Conservation (phyloP, 2,888 invertebrate species). For the Diarsia brunnea region DNA sequence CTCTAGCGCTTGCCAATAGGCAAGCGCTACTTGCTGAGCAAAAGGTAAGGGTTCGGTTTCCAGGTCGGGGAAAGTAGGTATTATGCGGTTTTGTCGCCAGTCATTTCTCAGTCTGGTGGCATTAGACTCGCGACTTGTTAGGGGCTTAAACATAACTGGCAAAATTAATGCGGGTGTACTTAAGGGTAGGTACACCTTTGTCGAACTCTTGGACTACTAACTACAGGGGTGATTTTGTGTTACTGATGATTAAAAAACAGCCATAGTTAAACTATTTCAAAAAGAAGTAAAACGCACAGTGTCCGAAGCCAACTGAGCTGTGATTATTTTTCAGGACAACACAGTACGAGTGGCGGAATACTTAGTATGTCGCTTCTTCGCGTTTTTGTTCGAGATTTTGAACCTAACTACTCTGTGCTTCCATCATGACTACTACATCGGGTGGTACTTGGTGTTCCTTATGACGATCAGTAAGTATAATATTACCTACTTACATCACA, state of each 20-base stretch:
- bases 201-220: too few species aligned
- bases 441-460: slow-evolving; percentile 76
- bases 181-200: too few species aligned
- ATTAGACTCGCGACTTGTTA: not conserved
- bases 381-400: slow-evolving; percentile 69
- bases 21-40: too few species aligned
- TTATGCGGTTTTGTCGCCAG: too few species aligned
- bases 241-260: not conserved
- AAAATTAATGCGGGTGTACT: too few species aligned
- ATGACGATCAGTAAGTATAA: slow-evolving; percentile 75
- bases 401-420: slow-evolving; percentile 64
- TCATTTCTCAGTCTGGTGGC: not conserved
- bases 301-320: not conserved
- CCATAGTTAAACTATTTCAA: not conserved
- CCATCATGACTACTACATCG: slow-evolving; percentile 70
- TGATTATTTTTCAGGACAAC: slow-evolving; percentile 64
- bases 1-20: too few species aligned
- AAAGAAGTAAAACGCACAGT: not conserved
- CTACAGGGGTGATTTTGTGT: too few species aligned
- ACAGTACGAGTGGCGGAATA: slow-evolving; percentile 65
- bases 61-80: not conserved
- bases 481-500: not conserved
- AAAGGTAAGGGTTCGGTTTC: not conserved
- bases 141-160: not conserved
- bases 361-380: slow-evolving; percentile 69